Evolutionary conservation across 2,113 vertebrate species (phyloP), one percentile per base, ranked within the genome.

Genomic region (Larimichthys polyactis): DNA sequence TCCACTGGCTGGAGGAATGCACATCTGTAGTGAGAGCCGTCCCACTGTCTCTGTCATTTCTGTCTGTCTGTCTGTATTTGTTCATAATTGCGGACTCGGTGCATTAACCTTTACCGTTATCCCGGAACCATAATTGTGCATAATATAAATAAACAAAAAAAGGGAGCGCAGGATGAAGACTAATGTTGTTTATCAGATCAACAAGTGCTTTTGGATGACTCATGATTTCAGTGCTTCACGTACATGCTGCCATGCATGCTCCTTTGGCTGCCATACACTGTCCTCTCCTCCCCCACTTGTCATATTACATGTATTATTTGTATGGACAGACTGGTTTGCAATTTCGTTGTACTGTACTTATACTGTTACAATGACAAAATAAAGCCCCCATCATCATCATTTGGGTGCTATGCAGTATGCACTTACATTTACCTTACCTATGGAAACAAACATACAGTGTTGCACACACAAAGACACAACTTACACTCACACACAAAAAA

Each of bases 21-120:
- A 90, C 91, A 92, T 92, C 92, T 94, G 91, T 82, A 92, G 70
- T 7, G 48, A 58, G 76, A 71, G 51, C 78, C 15, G 19, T 88
- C 83, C 84, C 81, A 32, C 71, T 80, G 57, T 84, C 83, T 85
- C 57, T 52, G 22, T 29, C 52, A 36, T 69, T 2, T 65, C 48
- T 75, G 10, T 48, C 44, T 58, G 32, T 74, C 46, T 59, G 9
- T 58, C 44, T 62, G 20, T 71, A 48, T 80, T 63, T 69, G 32
- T 79, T 62, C 72, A 51, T 70, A 65, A 70, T 43, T 32, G 11
- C 5, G 7, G 24, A 48, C 46, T 43, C 19, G 11, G 20, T 22
- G 17, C 17, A 11, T 66, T 63, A 62, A 81, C 52, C 70, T 78
- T 58, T 22, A n/a, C 62, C n/a, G 24, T 27, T 57, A 36, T 51